Base-by-base conservation (phyloP, 2,113 vertebrate genomes). In the Menidia beryllina region DNA sequence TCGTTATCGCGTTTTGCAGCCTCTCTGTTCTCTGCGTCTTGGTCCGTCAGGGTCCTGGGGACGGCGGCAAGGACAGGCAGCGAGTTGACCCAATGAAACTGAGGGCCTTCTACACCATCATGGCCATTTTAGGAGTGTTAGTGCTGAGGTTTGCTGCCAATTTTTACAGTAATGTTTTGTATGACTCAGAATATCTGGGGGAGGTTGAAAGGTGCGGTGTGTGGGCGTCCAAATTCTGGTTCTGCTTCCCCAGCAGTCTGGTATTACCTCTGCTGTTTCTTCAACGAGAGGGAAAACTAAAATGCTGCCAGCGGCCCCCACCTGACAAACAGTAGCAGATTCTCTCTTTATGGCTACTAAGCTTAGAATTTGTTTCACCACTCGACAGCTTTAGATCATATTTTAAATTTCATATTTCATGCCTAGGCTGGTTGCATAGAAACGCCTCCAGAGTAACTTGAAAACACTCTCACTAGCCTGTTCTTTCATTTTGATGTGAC, bases 171-270 rank as follows among this genome's bases (percentile, higher is more conserved):
- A 12, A 17, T 4, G 1, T 49, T 0, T 34, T 9, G 8, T 5
- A 10, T 7, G 23, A 20, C 5, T 25, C 5, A 4, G 2, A 3
- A 15, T 14, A 30, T 0, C 19, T 59, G 19, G n/a, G 8, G 12
- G 7, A 17, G 27, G 13, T 9, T 20, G 7, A 26, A 2, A 5
- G n/a, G 8, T 69, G 55, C 17, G 47, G 30, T 8, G 0, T 51
- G 23, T 59, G 34, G 47, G 2, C 41, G 2, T 59, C 45, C 17
- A 9, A 25, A 0, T 2, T 59, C 17, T 69, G 67, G 67, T 59
- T 69, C 34, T 27, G 11, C 2, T 17, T 69, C 1, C 67, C 55
- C 47, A 59, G 67, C 53, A 69, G 27, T 11, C 15, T 55, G 51
- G 39, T 67, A 25, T 45, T 55, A 34, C 51, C 25, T 5, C 11